Evolutionary conservation across 35 echinoderm and acorn worm genomes (phyloP).

Genomic region (Strongylocentrotus purpuratus): DNA sequence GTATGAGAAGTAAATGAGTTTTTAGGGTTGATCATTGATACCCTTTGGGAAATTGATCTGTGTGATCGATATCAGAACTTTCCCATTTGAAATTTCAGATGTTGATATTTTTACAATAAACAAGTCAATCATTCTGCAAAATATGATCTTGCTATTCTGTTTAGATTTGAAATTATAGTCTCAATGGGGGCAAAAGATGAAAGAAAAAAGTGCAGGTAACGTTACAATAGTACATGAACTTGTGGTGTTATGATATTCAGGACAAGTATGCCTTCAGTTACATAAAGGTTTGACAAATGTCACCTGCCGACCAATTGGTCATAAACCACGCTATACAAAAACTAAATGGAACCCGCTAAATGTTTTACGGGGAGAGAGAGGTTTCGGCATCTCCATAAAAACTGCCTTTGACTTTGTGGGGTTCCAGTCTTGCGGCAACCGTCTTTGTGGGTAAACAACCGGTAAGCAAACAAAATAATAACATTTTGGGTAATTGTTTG

Average conservation of each 20-base stretch:
- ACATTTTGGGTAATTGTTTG: conserved; percentile 36
- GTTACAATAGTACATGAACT: conserved; percentile 13
- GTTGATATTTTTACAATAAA: conserved; percentile 13
- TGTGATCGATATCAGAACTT: background rate
- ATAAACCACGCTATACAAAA: conserved; percentile 9
- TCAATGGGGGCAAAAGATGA: background rate
- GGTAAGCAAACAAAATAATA: conserved; percentile 28
- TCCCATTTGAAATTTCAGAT: background rate
- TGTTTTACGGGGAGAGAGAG: background rate
- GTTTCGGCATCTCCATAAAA: background rate
- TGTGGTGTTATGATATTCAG: background rate
- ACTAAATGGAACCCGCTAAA: background rate
- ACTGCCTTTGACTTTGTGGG: conserved; percentile 14
- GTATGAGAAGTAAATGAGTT: background rate
- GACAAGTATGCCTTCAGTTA: background rate
- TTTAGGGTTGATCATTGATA: background rate
- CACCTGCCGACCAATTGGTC: conserved; percentile 1
- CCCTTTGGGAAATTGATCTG: background rate
- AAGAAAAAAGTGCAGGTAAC: background rate
- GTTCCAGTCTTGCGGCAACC: background rate
- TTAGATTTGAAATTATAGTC: conserved; percentile 6
- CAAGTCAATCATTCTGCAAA: background rate
- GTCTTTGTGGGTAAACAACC: conserved; percentile 24
- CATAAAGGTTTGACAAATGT: conserved; percentile 32
- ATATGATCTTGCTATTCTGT: background rate